phyloP scores from a whole-genome alignment of 1,140 invertebrate genomes.

The Papilio dardanus region DNA sequence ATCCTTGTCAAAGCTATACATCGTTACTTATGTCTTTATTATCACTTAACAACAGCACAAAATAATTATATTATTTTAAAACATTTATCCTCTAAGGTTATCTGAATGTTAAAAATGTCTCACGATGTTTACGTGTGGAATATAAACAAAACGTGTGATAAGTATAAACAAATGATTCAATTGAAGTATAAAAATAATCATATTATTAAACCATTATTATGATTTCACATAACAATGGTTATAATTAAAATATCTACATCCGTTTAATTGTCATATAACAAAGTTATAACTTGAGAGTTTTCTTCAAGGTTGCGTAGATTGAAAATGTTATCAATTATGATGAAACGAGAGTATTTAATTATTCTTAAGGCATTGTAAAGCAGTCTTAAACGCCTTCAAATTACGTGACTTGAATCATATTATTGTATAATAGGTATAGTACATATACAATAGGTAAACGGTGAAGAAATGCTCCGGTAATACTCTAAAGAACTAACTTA shows the following conservation, averaged over 20 bases:
- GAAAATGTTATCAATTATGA: not conserved
- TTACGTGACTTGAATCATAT: conserved; percentile 12
- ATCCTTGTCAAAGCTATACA: conserved; percentile 77
- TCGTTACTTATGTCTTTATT: conserved; percentile 41
- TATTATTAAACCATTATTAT: not conserved
- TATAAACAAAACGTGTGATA: conserved; percentile 9
- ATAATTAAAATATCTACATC: not conserved
- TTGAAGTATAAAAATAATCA: not conserved
- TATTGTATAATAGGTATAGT: not conserved
- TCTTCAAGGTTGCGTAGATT: not conserved
- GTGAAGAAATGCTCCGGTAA: too few species aligned
- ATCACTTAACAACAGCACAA: conserved; percentile 26
- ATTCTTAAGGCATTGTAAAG: not conserved
- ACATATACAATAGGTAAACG: too few species aligned
- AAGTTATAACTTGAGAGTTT: not conserved
- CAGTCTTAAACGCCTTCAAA: not conserved
- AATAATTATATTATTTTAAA: conserved; percentile 26
- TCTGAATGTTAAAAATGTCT: conserved; percentile 30
- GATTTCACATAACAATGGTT: not conserved
- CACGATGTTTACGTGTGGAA: conserved; percentile 28
- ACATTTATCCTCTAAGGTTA: conserved; percentile 26
- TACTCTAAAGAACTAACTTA: too few species aligned
- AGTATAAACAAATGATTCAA: not conserved
- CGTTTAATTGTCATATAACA: not conserved
- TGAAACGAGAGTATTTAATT: not conserved